Base-by-base conservation (phyloP, 2,797 vertebrate genomes). In the Schizothorax lantsangensis region DNA sequence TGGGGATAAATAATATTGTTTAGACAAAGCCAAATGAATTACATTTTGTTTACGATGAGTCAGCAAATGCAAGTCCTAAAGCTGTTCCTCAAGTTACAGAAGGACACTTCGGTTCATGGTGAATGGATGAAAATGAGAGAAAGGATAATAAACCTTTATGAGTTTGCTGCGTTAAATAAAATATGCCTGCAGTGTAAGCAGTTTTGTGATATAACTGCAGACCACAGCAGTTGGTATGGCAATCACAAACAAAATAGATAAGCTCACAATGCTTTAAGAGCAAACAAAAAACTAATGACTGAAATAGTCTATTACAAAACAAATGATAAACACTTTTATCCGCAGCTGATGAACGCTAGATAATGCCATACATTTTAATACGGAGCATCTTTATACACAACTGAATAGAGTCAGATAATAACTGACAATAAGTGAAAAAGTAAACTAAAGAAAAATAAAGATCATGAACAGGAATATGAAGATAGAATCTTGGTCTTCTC, bases 51-150 rank as follows among this genome's bases (percentile, higher is more conserved):
- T 52, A 54, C 45, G 21, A 69, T 89, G 83, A 85, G 86, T 88
- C 49, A 73, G 86, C 68, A 43, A 81, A 92, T 91, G 86, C 89
- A 92, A 59, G 52, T 23, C 75, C 84, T 88, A 47, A 71, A 85
- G 88, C 84, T 80, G 77, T 75, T 77, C 73, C 59, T 45, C 33
- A 17, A 68, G 36, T 83, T 84, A 64, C 36, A 33, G 78, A 82
- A 87, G 59, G 64, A 75, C 85, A 84, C 73, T 69, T 69, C 15
- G 26, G 64, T 43, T 73, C 68, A 45, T 59, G 64, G 62, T 73
- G 26, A 85, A 79, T 64, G 54, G 82, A 89, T 33, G 85, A 86
- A 90, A 90, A 91, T 84, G 74, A 84, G 88, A 64, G 79, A 85
- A 68, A 82, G 77, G 81, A 81, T 59, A 86, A 89, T 87, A 78